Conservation (phyloP, 53 echinoderm and acorn worm species). For the Hippasteria phrygiana region DNA sequence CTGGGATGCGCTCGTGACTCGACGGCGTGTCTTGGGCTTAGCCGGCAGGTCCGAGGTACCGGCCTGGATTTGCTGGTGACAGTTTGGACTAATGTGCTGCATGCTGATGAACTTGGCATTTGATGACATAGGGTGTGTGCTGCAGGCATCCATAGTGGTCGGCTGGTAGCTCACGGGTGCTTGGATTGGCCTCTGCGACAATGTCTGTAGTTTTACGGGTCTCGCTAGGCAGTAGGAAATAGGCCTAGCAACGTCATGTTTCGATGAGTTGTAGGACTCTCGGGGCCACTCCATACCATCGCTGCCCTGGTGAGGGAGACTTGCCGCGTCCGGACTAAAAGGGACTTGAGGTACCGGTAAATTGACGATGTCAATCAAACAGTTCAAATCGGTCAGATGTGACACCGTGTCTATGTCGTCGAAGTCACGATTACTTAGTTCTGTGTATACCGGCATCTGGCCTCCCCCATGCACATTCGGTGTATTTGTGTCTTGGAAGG, state of each 20-base stretch:
- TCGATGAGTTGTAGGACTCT: neutral
- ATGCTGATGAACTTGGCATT: neutral
- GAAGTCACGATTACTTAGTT: constrained; percentile 17
- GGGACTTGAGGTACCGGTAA: constrained; percentile 18
- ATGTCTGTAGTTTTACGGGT: neutral
- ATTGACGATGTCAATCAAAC: constrained; percentile 36
- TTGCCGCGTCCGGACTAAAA: constrained; percentile 9
- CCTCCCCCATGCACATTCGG: neutral
- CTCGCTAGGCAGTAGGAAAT: too few species aligned
- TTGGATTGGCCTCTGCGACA: neutral
- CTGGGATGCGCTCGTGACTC: constrained; percentile 80
- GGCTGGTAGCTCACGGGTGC: neutral
- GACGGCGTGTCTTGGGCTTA: constrained; percentile 68
- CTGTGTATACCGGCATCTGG: constrained; percentile 20
- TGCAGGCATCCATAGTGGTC: too few species aligned
- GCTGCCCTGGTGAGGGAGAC: neutral
- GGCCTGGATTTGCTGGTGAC: neutral
- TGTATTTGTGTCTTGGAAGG: neutral
- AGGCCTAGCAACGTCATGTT: neutral
- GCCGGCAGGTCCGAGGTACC: neutral
- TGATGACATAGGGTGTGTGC: neutral
- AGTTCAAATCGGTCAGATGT: constrained; percentile 31
- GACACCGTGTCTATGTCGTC: neutral
- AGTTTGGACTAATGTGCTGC: neutral
- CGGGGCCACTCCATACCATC: neutral